Conservation (phyloP, 2,113 vertebrate species). For the Lepus timidus region DNA sequence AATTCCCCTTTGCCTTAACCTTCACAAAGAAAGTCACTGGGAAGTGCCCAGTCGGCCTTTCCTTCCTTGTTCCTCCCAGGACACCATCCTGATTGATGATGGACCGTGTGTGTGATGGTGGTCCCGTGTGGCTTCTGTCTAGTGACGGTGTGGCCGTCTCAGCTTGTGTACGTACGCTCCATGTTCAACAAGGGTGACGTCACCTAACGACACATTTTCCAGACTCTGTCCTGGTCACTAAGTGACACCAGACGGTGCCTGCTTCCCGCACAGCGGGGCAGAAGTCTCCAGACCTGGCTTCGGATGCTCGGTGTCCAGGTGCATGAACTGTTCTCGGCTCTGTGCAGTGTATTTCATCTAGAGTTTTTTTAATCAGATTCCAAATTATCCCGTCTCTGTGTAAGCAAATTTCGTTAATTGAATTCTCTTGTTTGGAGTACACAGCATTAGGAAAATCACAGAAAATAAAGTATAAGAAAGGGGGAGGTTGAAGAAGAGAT, state of each 20-base stretch:
- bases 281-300: background rate
- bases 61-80: background rate
- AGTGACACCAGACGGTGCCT: no score
- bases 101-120: no score
- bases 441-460: background rate
- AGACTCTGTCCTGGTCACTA: no score
- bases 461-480: slow-evolving; percentile 19
- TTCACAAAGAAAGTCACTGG: background rate
- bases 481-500: background rate
- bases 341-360: background rate
- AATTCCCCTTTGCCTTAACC: background rate
- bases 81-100: no score
- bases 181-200: no score
- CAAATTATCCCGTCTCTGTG: background rate
- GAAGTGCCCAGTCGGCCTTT: background rate
- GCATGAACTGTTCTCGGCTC: background rate
- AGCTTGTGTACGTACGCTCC: no score
- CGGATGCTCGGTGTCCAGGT: background rate
- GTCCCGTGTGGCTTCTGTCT: no score
- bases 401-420: slow-evolving; percentile 41
- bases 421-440: slow-evolving; percentile 30
- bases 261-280: no score
- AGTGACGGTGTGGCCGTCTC: no score
- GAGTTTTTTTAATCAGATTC: background rate
- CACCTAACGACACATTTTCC: no score